Conservation (phyloP, 2,888 invertebrate species). For the Macaria liturata region DNA sequence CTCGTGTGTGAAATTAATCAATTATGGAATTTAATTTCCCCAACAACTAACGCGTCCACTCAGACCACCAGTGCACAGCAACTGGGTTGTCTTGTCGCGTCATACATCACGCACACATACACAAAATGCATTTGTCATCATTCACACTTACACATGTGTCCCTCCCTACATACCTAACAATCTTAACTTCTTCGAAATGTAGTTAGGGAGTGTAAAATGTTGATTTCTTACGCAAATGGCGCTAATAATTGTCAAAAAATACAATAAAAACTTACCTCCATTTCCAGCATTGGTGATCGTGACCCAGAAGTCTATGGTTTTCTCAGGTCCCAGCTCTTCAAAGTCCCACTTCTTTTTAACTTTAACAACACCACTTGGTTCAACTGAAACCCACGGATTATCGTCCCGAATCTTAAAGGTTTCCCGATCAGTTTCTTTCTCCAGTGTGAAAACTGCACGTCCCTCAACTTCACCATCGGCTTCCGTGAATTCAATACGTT, state of each 20-base stretch:
- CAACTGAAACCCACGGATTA: conserved; percentile 97
- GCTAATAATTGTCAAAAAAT: conserved; percentile 8
- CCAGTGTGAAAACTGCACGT: conserved; percentile 93
- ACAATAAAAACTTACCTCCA: conserved; percentile 86
- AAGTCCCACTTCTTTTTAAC: conserved; percentile 99
- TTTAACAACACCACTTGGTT: conserved; percentile 94
- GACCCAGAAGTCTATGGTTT: conserved; percentile 98
- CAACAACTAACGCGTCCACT: too few relatives aligned
- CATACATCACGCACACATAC: too few relatives aligned
- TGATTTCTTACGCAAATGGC: conserved; percentile 28
- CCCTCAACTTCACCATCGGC: conserved; percentile 95
- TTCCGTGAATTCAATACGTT: conserved; percentile 95
- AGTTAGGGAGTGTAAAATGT: not conserved
- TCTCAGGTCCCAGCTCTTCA: conserved; percentile 96
- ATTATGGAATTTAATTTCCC: too few relatives aligned
- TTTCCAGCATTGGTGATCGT: conserved; percentile 95
- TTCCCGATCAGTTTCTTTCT: conserved; percentile 95
- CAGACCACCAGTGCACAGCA: too few relatives aligned
- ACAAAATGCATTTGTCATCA: too few relatives aligned
- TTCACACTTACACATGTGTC: too few relatives aligned
- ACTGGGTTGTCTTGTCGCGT: too few relatives aligned
- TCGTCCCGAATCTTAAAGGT: conserved; percentile 96
- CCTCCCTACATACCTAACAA: too few relatives aligned
- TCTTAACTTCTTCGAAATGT: too few relatives aligned
- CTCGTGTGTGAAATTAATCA: too few relatives aligned